A percentile compares a stretch with the other conserved stretches of the same genome.
Conservation (phyloP, 2,113 vertebrate species). For the Nothoprocta pentlandii region DNA sequence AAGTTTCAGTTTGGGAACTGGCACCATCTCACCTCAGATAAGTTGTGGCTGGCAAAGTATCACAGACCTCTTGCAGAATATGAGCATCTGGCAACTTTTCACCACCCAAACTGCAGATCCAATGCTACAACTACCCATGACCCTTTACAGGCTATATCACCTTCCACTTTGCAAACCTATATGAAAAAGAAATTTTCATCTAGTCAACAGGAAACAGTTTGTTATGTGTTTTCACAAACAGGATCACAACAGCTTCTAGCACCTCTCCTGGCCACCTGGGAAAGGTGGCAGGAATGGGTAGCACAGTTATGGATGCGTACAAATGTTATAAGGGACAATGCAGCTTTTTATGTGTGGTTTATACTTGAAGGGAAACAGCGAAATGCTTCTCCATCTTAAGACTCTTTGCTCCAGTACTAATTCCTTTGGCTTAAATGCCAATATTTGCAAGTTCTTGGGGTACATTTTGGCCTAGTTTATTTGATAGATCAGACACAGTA, state of each 20-base stretch:
- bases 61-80: not conserved
- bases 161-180: not conserved
- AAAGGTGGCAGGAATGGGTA: not conserved
- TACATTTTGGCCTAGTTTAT: not conserved
- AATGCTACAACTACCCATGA: no score
- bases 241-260: not conserved
- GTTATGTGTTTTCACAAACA: not conserved
- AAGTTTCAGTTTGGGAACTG: not conserved
- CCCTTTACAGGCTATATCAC: not conserved
- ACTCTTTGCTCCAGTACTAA: not conserved
- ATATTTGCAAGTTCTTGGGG: not conserved
- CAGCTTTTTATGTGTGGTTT: not conserved
- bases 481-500: not conserved
- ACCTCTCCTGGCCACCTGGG: not conserved
- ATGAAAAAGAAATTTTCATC: not conserved
- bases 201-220: not conserved
- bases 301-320: not conserved
- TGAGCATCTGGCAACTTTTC: not conserved
- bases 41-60: not conserved
- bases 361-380: not conserved
- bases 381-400: not conserved
- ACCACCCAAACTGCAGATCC: not conserved
- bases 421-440: not conserved
- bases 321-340: not conserved
- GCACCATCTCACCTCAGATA: not conserved